Evolutionary conservation across 2,797 vertebrate species (phyloP).

Genomic region (Glyptemys insculpta): DNA sequence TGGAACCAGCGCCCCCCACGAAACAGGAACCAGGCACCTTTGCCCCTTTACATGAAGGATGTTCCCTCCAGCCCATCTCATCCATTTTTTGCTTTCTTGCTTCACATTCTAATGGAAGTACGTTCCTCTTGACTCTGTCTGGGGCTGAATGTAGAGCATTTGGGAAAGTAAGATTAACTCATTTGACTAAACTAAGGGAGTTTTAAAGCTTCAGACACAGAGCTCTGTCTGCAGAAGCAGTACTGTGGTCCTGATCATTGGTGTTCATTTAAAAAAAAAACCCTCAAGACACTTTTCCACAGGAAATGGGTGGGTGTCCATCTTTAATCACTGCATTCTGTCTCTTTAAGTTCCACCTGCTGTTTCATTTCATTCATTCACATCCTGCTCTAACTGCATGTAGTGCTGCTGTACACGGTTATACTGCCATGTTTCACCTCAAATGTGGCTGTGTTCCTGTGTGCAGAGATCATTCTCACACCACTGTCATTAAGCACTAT

Average conservation of each 20-base stretch:
- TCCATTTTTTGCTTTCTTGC: slow-evolving; percentile 11
- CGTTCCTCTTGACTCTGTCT: background rate
- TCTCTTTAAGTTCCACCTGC: background rate
- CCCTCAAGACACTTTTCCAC: background rate
- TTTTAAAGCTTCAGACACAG: background rate
- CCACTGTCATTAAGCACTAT: background rate
- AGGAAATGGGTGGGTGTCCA: background rate
- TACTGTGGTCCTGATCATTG: background rate
- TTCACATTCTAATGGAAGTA: background rate
- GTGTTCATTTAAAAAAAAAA: background rate
- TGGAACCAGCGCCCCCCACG: background rate
- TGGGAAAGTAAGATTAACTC: background rate
- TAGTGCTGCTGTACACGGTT: background rate
- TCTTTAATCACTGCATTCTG: background rate
- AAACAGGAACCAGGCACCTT: background rate
- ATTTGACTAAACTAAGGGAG: background rate
- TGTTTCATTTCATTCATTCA: background rate
- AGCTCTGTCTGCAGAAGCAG: background rate
- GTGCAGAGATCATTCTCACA: background rate
- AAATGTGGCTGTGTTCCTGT: background rate
- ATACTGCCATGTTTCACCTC: background rate
- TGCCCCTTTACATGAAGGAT: background rate
- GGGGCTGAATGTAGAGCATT: background rate
- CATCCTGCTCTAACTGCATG: accelerated
- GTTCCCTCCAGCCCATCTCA: background rate